Conservation (phyloP, 2,113 vertebrate species). For the Epinephelus moara region DNA sequence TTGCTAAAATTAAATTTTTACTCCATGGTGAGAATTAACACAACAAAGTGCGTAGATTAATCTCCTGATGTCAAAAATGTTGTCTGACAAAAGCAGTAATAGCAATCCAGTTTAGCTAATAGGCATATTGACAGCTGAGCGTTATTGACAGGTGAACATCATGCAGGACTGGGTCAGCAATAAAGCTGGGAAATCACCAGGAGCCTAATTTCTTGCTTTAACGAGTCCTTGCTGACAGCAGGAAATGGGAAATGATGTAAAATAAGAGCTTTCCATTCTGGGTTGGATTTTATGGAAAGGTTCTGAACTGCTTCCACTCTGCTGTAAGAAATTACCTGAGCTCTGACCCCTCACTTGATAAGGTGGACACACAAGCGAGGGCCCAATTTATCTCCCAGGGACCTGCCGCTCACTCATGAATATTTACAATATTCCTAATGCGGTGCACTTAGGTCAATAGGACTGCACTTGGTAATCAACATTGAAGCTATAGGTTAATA, state of each 20-base stretch:
- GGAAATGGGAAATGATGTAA: constrained; percentile 48
- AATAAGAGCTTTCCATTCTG: constrained; percentile 42
- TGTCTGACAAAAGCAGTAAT: constrained; percentile 1
- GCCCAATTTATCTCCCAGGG: constrained; percentile 56
- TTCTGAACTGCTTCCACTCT: constrained; percentile 27
- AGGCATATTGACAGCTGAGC: constrained; percentile 14
- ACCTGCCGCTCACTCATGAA: constrained; percentile 65
- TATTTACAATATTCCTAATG: constrained; percentile 64
- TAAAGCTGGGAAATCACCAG: constrained; percentile 1
- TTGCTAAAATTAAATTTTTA: background rate
- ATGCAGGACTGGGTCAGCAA: constrained; percentile 3
- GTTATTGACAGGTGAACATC: constrained; percentile 38
- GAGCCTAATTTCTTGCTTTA: constrained; percentile 22
- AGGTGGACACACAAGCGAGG: constrained; percentile 50
- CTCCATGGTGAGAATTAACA: background rate
- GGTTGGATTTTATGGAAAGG: constrained; percentile 46
- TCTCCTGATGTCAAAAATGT: background rate
- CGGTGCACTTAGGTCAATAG: constrained; percentile 50
- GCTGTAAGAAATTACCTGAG: constrained; percentile 47
- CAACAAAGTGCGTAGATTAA: background rate
- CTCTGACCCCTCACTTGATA: constrained; percentile 63
- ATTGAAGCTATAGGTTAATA: constrained; percentile 62
- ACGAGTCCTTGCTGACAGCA: constrained; percentile 42
- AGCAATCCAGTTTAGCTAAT: background rate
- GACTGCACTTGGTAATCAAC: constrained; percentile 57